Conservation (phyloP, 2,888 invertebrate species). For the Cephus pulcher region DNA sequence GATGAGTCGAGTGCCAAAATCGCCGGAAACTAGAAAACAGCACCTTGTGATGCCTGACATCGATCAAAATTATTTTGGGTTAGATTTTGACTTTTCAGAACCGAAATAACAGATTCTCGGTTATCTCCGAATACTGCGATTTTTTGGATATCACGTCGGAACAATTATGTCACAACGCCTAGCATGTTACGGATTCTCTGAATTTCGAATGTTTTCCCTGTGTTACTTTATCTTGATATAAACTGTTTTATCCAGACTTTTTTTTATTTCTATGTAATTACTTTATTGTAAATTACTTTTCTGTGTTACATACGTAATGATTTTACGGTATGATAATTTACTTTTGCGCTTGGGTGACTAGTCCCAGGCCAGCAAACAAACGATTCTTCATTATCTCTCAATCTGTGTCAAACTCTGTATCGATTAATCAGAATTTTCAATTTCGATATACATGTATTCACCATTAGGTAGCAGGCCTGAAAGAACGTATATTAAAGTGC, state of each 20-base stretch:
- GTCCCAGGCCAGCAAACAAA: neutral
- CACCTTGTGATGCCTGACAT: neutral
- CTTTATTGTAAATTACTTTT: neutral
- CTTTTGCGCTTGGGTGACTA: neutral
- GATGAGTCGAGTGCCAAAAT: neutral
- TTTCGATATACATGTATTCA: slow-evolving; percentile 53
- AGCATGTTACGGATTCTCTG: too few species aligned
- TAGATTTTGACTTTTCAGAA: neutral
- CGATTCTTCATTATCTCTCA: neutral
- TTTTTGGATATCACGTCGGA: neutral
- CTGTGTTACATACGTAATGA: neutral
- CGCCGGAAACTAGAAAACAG: neutral
- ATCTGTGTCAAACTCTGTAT: neutral
- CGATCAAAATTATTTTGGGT: neutral
- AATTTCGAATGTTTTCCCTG: neutral
- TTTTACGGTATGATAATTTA: neutral
- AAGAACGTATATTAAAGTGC: slow-evolving; percentile 16
- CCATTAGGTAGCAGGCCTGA: slow-evolving; percentile 57
- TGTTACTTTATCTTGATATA: neutral
- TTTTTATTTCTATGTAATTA: neutral
- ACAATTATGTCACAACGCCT: neutral
- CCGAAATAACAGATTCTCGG: neutral
- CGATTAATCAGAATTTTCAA: slow-evolving; percentile 35
- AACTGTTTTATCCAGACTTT: neutral
- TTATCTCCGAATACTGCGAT: too few species aligned